These are phyloP conservation scores for Spongilla lacustris DNA, from an alignment of 37 sponge, comb jelly and placozoan species.

Conservation along the genomic window DNA sequence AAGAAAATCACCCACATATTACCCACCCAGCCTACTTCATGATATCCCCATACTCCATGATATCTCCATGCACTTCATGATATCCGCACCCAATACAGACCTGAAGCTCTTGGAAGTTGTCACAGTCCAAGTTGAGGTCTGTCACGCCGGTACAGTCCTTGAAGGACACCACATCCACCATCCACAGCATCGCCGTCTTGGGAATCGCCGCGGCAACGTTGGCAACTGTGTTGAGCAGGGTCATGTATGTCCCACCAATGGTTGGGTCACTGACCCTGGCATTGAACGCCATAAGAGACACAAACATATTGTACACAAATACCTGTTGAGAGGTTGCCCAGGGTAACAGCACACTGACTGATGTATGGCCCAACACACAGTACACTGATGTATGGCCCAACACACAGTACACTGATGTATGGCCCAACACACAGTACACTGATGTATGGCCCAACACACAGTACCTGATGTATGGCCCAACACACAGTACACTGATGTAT, in stretches of 20 bases:
- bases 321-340: conserved; percentile 58
- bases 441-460: too few species aligned
- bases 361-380: conserved; percentile 63
- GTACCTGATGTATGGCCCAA: too few species aligned
- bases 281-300: conserved; percentile 88
- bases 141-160: conserved; percentile 73
- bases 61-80: neutral
- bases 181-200: conserved; percentile 84
- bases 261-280: conserved; percentile 92
- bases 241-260: conserved; percentile 99
- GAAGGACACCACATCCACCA: conserved; percentile 79
- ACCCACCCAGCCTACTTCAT: too few species aligned
- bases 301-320: conserved; percentile 87
- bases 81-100: conserved; percentile 12
- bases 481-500: too few species aligned
- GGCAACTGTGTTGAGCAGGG: conserved; percentile 92
- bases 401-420: too few species aligned
- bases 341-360: too few species aligned
- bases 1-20: too few species aligned
- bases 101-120: conserved; percentile 62
- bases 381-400: too few species aligned
- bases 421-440: too few species aligned
- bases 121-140: conserved; percentile 63
- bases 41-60: too few species aligned
- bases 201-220: conserved; percentile 89